Conservation (phyloP, 2,888 invertebrate genomes). For the Amaurobius ferox region DNA sequence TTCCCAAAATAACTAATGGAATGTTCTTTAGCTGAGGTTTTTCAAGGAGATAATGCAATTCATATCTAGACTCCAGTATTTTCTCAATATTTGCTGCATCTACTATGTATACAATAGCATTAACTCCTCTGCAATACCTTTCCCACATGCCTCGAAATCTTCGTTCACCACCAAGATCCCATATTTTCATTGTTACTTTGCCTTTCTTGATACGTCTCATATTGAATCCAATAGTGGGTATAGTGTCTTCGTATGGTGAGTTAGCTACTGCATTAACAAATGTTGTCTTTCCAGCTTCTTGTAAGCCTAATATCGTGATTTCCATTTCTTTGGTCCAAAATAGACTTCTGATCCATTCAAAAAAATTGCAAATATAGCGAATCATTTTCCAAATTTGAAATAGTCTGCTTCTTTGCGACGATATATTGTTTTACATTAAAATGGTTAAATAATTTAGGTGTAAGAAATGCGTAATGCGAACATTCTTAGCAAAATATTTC, state of each 20-base stretch:
- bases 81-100: slow-evolving; percentile 99
- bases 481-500: too few species aligned
- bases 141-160: slow-evolving; percentile 99
- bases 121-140: slow-evolving; percentile 98
- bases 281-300: slow-evolving; percentile 99
- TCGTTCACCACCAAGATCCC: slow-evolving; percentile 99
- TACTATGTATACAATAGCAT: slow-evolving; percentile 99
- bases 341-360: slow-evolving; percentile 99
- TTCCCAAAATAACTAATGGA: slow-evolving; percentile 98
- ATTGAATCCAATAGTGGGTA: slow-evolving; percentile 99
- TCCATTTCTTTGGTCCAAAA: slow-evolving; percentile 99
- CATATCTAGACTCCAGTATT: slow-evolving; percentile 99
- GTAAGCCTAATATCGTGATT: slow-evolving; percentile 97
- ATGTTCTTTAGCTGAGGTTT: slow-evolving; percentile 95
- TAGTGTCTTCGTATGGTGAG: slow-evolving; percentile 99
- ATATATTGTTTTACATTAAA: too few species aligned
- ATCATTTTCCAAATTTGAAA: too few species aligned
- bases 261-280: slow-evolving; percentile 99
- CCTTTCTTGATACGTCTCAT: slow-evolving; percentile 99
- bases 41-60: slow-evolving; percentile 96
- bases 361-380: slow-evolving; percentile 96
- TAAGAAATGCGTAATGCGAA: too few species aligned
- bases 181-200: slow-evolving; percentile 89
- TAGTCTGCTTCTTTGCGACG: too few species aligned
- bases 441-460: too few species aligned